Percentiles rank a stretch among this genome's conserved stretches.
These are phyloP conservation scores for Drosophila punjabiensis DNA, from an alignment of 1,140 invertebrate species.

Conservation along the genomic window DNA sequence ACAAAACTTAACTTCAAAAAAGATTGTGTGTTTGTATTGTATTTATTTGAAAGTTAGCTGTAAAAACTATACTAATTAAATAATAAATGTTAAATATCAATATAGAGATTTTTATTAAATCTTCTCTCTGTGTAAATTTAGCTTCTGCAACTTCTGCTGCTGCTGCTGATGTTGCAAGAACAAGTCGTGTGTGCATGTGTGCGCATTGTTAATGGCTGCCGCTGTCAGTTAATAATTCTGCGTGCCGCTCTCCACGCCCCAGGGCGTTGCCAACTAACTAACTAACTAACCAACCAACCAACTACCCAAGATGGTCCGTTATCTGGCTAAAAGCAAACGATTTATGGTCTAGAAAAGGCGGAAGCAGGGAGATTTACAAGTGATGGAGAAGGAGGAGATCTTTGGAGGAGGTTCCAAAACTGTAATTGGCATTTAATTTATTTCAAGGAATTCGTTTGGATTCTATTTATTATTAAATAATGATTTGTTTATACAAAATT, in stretches of 20 bases:
- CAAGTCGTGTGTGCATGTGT: slow-evolving; percentile 36
- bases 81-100: background rate
- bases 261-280: slow-evolving; percentile 42
- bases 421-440: slow-evolving; percentile 17
- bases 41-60: background rate
- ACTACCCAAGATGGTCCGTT: slow-evolving; percentile 40
- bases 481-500: background rate
- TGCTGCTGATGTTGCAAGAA: slow-evolving; percentile 48
- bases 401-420: background rate
- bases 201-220: slow-evolving; percentile 28
- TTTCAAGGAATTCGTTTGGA: too few relatives aligned
- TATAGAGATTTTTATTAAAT: background rate
- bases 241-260: slow-evolving; percentile 52
- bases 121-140: background rate
- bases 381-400: background rate
- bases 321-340: slow-evolving; percentile 27
- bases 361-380: slow-evolving; percentile 7
- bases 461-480: background rate
- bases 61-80: fast-evolving
- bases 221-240: slow-evolving; percentile 63
- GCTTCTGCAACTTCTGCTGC: slow-evolving; percentile 7
- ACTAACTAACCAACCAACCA: slow-evolving; percentile 42
- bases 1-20: too few relatives aligned
- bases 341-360: slow-evolving; percentile 35
- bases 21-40: background rate